A percentile compares a stretch with the other conserved stretches of the same genome.
Conservation (phyloP, 2,113 vertebrate genomes). For the Nerophis ophidion region DNA sequence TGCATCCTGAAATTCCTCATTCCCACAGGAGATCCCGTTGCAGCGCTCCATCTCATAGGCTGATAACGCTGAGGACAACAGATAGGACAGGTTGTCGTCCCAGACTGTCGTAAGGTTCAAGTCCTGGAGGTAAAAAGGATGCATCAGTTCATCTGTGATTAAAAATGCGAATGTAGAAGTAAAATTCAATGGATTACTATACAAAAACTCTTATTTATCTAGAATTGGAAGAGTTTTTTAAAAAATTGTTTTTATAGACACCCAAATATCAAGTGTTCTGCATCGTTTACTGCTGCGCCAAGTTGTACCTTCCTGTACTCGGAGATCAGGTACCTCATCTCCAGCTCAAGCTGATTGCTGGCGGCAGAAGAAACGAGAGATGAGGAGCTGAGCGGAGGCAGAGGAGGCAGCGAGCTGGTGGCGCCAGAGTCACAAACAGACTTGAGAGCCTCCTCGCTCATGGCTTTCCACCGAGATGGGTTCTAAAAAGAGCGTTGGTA, state of each 20-base stretch:
- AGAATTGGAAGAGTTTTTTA: too few relatives aligned
- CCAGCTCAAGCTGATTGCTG: constrained; percentile 89
- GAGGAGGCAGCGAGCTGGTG: constrained; percentile 75
- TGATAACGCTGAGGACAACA: constrained; percentile 87
- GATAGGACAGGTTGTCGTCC: constrained; percentile 94
- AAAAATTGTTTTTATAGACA: background rate
- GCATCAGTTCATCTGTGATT: background rate
- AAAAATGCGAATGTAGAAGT: background rate
- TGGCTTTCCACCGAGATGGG: constrained; percentile 91
- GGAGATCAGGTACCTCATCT: constrained; percentile 81
- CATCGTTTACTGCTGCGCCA: background rate
- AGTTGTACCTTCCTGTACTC: constrained; percentile 90
- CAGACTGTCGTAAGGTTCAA: constrained; percentile 84
- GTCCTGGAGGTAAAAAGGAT: constrained; percentile 69
- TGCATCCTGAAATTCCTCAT: constrained; percentile 95
- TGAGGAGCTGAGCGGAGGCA: constrained; percentile 82
- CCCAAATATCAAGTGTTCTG: background rate
- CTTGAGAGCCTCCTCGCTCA: constrained; percentile 90
- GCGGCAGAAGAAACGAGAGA: constrained; percentile 73
- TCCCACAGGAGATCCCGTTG: constrained; percentile 84
- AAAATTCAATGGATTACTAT: background rate
- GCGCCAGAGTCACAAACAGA: constrained; percentile 84
- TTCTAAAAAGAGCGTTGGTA: constrained; percentile 49
- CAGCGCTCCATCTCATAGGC: constrained; percentile 92
- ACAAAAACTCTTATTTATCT: too few relatives aligned